Conservation (phyloP, 2,797 vertebrate genomes). For the Brachyrhaphis roseni region DNA sequence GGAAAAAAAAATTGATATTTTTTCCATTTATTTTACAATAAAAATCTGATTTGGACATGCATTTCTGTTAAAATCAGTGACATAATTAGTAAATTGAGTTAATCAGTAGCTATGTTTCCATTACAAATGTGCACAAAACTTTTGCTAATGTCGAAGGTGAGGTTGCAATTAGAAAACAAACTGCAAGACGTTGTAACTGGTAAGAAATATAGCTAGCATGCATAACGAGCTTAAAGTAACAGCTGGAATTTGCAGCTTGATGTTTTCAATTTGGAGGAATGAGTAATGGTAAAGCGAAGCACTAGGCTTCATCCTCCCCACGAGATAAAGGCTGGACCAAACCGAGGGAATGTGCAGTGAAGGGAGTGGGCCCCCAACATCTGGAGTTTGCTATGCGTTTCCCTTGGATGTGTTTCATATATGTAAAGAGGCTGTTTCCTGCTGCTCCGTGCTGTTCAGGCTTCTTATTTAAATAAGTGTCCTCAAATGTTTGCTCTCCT, state of each 20-base stretch:
- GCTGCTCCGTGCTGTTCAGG: neutral
- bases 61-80: neutral
- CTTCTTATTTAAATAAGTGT: conserved; percentile 23
- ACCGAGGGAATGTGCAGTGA: conserved; percentile 65
- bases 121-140: too few relatives aligned
- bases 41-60: neutral
- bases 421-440: conserved; percentile 47
- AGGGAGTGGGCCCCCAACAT: conserved; percentile 69
- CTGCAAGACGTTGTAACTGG: neutral
- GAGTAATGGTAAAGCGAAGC: conserved; percentile 43
- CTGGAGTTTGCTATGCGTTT: conserved; percentile 68
- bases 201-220: neutral
- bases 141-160: too few relatives aligned
- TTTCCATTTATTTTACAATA: neutral
- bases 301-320: conserved; percentile 57
- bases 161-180: neutral
- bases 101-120: neutral
- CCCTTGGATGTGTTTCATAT: conserved; percentile 37
- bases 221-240: conserved; percentile 20
- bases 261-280: conserved; percentile 36
- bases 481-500: conserved; percentile 22
- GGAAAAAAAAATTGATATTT: neutral
- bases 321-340: conserved; percentile 61
- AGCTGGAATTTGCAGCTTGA: conserved; percentile 34
- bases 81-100: neutral